Conservation (phyloP, 2,113 vertebrate species). For the Nematolebias whitei region DNA sequence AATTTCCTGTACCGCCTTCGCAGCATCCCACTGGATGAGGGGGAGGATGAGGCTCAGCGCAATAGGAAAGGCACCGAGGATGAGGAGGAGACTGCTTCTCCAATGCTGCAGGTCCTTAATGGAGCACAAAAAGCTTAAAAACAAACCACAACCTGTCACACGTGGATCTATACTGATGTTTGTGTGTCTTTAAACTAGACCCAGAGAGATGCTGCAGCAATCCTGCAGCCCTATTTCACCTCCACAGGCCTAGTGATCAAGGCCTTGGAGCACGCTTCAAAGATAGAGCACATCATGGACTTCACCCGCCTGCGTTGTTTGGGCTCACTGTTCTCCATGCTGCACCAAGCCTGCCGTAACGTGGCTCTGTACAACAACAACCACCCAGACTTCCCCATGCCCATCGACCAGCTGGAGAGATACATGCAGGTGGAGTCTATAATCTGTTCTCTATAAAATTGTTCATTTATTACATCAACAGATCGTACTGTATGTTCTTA, state of each 20-base stretch:
- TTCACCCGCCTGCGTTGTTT: constrained; percentile 95
- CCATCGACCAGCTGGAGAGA: constrained; percentile 92
- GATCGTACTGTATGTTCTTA: background rate
- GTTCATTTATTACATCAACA: background rate
- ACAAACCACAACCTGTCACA: background rate
- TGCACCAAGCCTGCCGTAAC: constrained; percentile 97
- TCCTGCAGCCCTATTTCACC: constrained; percentile 96
- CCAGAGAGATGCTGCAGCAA: constrained; percentile 88
- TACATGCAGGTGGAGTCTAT: constrained; percentile 89
- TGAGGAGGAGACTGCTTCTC: constrained; percentile 93
- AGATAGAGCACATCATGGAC: constrained; percentile 99
- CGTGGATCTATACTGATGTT: background rate
- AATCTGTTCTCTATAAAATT: background rate
- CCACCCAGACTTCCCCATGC: constrained; percentile 98
- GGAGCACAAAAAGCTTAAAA: background rate
- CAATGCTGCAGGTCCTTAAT: constrained; percentile 91
- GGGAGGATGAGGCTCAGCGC: constrained; percentile 95
- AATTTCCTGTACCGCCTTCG: constrained; percentile 95
- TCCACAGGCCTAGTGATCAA: constrained; percentile 95
- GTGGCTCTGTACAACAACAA: constrained; percentile 97
- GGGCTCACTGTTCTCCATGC: constrained; percentile 95
- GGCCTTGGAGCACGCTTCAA: constrained; percentile 94
- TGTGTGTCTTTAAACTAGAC: constrained; percentile 80
- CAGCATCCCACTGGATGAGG: constrained; percentile 95
- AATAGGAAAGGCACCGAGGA: constrained; percentile 92